Evolutionary conservation across 1,140 invertebrate genomes (phyloP), one percentile per base, ranked within the genome.

Genomic region (Acyrthosiphon pisum): DNA sequence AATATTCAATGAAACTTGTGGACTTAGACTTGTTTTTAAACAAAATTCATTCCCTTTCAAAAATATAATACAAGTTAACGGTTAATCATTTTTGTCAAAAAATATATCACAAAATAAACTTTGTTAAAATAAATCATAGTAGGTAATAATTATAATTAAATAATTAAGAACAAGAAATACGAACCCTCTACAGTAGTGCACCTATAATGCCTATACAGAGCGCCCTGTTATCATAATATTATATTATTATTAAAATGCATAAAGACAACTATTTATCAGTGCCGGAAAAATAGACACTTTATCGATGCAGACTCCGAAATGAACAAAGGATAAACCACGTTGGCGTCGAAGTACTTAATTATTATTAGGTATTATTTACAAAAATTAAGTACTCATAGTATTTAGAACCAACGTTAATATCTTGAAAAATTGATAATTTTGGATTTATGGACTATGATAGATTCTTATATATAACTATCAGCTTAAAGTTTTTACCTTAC

Each of bases 181-280:
- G 14, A 76, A 76, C 14, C 2, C 60, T n/a, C 14, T n/a, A 76
- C 60, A 76, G 14, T n/a, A 6, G 30, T 76, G 60, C 14, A 76
- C 60, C 60, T 76, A 76, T 20, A 76, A 76, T 76, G 60, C 60
- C 60, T 76, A 76, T 76, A 76, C 60, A 76, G 60, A n/a, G 60
- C 60, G 60, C 60, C 60, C n/a, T 18, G 60, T 76, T n/a, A 76
- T n/a, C 14, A n/a, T 76, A 18, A 18, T 0, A 53, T n/a, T n/a
- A n/a, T 30, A 68, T n/a, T 30, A 76, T n/a, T 76, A 18, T n/a
- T 76, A 20, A 22, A 76, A n/a, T 76, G 30, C 30, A 6, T 20
- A 18, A 68, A 68, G 30, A 18, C n/a, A 68, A 68, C 30, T 18
- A 14, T 68, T 68, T 68, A 68, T 68, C 0, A 14, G n/a, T 30